These are phyloP conservation scores for Agriopis marginaria DNA, from an alignment of 2,888 invertebrate genomes.

Conservation along the genomic window DNA sequence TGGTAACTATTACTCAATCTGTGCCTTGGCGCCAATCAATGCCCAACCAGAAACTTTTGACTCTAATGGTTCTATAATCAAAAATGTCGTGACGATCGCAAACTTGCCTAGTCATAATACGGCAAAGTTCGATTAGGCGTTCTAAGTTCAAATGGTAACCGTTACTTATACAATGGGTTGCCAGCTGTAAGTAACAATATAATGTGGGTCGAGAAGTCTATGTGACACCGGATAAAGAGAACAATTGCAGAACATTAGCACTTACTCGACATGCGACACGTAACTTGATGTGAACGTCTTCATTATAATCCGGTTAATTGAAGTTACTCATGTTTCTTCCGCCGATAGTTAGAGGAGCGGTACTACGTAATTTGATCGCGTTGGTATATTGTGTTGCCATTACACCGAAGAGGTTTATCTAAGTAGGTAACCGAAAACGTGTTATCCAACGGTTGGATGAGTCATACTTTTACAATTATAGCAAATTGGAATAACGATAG, in stretches of 20 bases:
- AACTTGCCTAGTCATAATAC: conserved; percentile 52
- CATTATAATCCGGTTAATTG: conserved; percentile 62
- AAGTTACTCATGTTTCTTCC: conserved; percentile 56
- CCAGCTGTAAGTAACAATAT: conserved; percentile 71
- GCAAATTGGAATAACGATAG: conserved; percentile 28
- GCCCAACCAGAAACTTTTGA: conserved; percentile 24
- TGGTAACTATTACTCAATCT: conserved; percentile 14
- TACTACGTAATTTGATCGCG: conserved; percentile 66
- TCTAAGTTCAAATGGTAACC: conserved; percentile 68
- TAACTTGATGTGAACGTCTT: conserved; percentile 61
- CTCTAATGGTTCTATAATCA: conserved; percentile 6
- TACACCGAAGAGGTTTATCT: conserved; percentile 61
- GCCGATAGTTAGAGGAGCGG: conserved; percentile 51
- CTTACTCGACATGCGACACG: conserved; percentile 61
- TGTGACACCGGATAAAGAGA: conserved; percentile 73
- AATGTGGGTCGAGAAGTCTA: conserved; percentile 77
- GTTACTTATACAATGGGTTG: conserved; percentile 78
- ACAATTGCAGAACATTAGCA: conserved; percentile 75
- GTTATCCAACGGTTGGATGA: conserved; percentile 62
- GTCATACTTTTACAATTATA: conserved; percentile 34
- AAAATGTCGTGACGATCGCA: conserved; percentile 35
- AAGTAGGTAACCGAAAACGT: conserved; percentile 65
- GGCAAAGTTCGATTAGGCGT: conserved; percentile 58
- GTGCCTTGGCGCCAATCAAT: conserved; percentile 52
- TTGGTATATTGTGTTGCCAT: conserved; percentile 64